A percentile compares a stretch with the other conserved stretches of the same genome.
Evolutionary conservation across 1,140 invertebrate species (phyloP).

Genomic region (Ostrea denselamellosa): DNA sequence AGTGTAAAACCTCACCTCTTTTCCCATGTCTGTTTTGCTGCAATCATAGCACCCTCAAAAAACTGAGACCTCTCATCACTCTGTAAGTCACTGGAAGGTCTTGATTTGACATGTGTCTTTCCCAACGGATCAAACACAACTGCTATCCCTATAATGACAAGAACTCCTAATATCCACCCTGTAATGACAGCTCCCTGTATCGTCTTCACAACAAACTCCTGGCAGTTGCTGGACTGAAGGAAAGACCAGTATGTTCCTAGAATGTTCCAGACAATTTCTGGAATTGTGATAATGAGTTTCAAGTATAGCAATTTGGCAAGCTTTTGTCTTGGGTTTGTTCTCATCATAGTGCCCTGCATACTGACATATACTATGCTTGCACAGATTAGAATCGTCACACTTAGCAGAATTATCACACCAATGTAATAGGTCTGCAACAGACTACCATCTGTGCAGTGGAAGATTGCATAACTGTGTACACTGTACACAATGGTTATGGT

Average conservation of each 20-base stretch:
- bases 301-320: slow-evolving; percentile 77
- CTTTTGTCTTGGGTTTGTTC: slow-evolving; percentile 73
- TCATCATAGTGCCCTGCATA: slow-evolving; percentile 77
- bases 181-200: slow-evolving; percentile 85
- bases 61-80: slow-evolving; percentile 47
- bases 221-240: slow-evolving; percentile 71
- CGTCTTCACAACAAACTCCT: slow-evolving; percentile 63
- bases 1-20: slow-evolving; percentile 66
- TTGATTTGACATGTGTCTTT: slow-evolving; percentile 32
- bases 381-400: slow-evolving; percentile 71
- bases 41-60: slow-evolving; percentile 35
- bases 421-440: slow-evolving; percentile 68
- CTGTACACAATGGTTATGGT: slow-evolving; percentile 65
- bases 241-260: slow-evolving; percentile 91
- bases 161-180: slow-evolving; percentile 88
- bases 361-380: slow-evolving; percentile 73
- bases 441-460: slow-evolving; percentile 60
- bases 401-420: slow-evolving; percentile 70
- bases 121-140: slow-evolving; percentile 90
- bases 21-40: slow-evolving; percentile 80
- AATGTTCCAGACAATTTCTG: slow-evolving; percentile 88
- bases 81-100: slow-evolving; percentile 48
- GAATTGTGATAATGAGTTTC: slow-evolving; percentile 83
- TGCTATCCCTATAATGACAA: slow-evolving; percentile 87
- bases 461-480: slow-evolving; percentile 61